Evolutionary conservation across 2,888 invertebrate genomes (phyloP).

Genomic region (Encarsia formosa): DNA sequence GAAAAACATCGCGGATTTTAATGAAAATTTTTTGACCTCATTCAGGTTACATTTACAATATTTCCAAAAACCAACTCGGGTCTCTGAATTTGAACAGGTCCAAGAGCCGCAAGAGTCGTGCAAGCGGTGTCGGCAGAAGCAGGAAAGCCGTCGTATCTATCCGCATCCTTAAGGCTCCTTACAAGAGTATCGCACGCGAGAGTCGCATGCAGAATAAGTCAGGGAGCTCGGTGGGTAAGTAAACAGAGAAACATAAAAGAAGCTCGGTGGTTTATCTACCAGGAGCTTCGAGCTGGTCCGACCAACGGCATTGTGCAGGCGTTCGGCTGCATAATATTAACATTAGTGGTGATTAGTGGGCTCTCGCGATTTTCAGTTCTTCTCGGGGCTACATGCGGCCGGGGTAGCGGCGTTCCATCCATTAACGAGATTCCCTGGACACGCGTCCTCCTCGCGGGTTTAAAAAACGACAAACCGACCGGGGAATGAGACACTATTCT

Average conservation of each 20-base stretch:
- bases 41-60: too few species aligned
- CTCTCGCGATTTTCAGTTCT: slow-evolving; percentile 31
- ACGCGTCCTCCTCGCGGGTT: slow-evolving; percentile 6
- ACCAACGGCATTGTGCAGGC: slow-evolving; percentile 38
- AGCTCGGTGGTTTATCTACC: slow-evolving; percentile 31
- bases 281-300: slow-evolving; percentile 14
- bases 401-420: slow-evolving; percentile 41
- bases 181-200: slow-evolving; percentile 44
- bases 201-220: slow-evolving; percentile 37
- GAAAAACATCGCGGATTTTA: too few species aligned
- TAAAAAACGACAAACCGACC: slow-evolving; percentile 2
- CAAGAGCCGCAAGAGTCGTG: too few species aligned
- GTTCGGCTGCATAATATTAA: slow-evolving; percentile 49
- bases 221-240: background rate
- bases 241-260: background rate
- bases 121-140: background rate
- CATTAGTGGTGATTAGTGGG: slow-evolving; percentile 50
- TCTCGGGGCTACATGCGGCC: slow-evolving; percentile 33
- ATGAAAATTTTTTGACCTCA: too few species aligned
- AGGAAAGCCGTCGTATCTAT: background rate
- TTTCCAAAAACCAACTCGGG: too few species aligned
- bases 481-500: background rate
- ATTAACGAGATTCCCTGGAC: slow-evolving; percentile 41
- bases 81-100: too few species aligned
- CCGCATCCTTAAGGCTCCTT: background rate